Evolutionary conservation across 2,113 vertebrate species (phyloP), one percentile per base, ranked within the genome.

Genomic region (Malurus melanocephalus): DNA sequence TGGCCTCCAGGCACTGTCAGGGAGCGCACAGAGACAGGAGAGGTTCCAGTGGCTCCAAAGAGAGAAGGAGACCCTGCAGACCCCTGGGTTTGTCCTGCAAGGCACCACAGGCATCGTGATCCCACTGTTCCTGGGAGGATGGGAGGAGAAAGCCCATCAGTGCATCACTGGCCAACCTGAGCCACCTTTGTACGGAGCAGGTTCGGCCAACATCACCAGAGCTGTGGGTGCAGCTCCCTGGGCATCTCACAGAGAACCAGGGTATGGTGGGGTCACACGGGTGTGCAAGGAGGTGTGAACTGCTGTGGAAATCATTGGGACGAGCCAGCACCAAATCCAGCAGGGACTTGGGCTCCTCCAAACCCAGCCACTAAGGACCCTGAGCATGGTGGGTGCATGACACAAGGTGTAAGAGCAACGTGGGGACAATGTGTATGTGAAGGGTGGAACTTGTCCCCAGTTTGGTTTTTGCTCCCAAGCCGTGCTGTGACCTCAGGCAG

Each of bases 401-500:
- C n/a, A 16, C 15, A 6, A 43, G 23, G 40, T 5, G 30, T 30
- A 15, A 55, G 35, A 46, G 78, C 51, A 53, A 2, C 0, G 7
- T 30, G 52, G 38, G 38, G 32, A 42, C 0, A 1, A 5, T 0
- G 9, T 1, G 32, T 16, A 1, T 0, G 0, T 11, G n/a, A 59
- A 57, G 55, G 20, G 8, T n/a, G 59, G 16, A 71, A n/a, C 46
- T 13, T 55, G 60, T 59, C 23, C 32, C 40, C 43, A 11, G 0
- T 18, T 33, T 7, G 52, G 15, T 27, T 74, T 66, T 43, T 1
- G 3, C n/a, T 48, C 27, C 64, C 62, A 6, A 2, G 18, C 49
- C 1, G 1, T 6, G 55, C 4, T 7, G 46, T n/a, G 85, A n/a
- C 60, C 81, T 28, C 15, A 19, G 43, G 64, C 32, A 69, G 56